Evolutionary conservation across 2,888 invertebrate species (phyloP).

Genomic region (Scrobipalpa atriplicella): DNA sequence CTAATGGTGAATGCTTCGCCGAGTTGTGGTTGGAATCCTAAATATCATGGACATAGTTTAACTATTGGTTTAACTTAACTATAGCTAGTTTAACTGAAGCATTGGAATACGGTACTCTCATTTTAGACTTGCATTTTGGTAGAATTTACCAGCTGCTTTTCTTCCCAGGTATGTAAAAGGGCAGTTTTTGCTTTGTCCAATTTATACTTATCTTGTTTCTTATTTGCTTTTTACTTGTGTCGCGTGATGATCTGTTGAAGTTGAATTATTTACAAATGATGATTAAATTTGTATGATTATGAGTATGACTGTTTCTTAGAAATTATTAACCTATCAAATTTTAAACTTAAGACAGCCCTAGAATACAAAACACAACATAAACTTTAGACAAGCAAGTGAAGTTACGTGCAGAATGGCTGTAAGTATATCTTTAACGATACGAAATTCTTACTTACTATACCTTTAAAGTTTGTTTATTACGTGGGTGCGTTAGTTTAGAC

Average conservation of each 20-base stretch:
- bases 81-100: not conserved
- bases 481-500: not conserved
- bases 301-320: no score
- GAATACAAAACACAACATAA: not conserved
- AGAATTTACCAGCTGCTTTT: no score
- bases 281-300: no score
- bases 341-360: slow-evolving; percentile 1
- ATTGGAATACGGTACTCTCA: not conserved
- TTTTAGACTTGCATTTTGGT: no score
- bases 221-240: no score
- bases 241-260: no score
- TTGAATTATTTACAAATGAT: no score
- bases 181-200: no score
- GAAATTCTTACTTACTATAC: not conserved
- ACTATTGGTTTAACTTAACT: no score
- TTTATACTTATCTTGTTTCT: no score
- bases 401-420: not conserved
- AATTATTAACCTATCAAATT: no score
- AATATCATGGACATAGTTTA: not conserved
- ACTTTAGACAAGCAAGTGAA: not conserved
- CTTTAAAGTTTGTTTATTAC: not conserved
- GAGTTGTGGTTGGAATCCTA: not conserved
- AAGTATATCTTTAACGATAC: slow-evolving; percentile 1
- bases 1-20: slow-evolving; percentile 4
- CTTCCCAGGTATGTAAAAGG: no score